Percentiles rank a stretch among this genome's conserved stretches.
These are phyloP conservation scores for Hydrotaea diabolus DNA, from an alignment of 2,888 invertebrate species.

Conservation along the genomic window DNA sequence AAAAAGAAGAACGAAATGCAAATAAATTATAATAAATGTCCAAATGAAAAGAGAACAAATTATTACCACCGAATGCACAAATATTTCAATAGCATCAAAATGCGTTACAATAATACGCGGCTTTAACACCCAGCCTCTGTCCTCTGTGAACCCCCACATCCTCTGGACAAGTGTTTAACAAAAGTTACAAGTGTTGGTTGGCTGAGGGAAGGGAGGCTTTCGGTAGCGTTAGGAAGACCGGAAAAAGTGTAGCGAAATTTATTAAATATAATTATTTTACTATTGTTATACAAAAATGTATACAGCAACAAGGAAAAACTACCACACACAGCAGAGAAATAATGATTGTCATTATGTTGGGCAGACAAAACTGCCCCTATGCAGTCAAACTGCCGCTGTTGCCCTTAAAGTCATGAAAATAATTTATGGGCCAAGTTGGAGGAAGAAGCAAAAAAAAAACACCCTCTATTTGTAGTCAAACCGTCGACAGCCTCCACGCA, in stretches of 20 bases:
- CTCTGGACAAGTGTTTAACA: background rate
- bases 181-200: conserved; percentile 42
- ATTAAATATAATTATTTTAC: conserved; percentile 65
- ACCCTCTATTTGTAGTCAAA: conserved; percentile 48
- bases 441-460: conserved; percentile 2
- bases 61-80: conserved; percentile 25
- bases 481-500: conserved; percentile 35
- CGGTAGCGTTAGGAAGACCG: conserved; percentile 24
- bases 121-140: background rate
- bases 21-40: conserved; percentile 56
- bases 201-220: background rate
- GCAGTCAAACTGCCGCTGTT: background rate
- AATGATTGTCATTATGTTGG: conserved; percentile 20
- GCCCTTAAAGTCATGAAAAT: conserved; percentile 34
- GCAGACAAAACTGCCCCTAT: conserved; percentile 52
- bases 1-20: conserved; percentile 29
- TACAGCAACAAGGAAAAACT: too few species aligned
- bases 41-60: conserved; percentile 12
- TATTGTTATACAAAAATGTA: conserved; percentile 46
- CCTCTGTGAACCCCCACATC: background rate
- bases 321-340: conserved; percentile 29
- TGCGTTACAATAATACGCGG: too few species aligned
- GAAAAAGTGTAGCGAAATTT: conserved; percentile 59
- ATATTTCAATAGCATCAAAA: conserved; percentile 14
- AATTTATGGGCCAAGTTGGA: conserved; percentile 45